phyloP scores from a whole-genome alignment of 2,113 vertebrate species.

The Hypanus sabinus region DNA sequence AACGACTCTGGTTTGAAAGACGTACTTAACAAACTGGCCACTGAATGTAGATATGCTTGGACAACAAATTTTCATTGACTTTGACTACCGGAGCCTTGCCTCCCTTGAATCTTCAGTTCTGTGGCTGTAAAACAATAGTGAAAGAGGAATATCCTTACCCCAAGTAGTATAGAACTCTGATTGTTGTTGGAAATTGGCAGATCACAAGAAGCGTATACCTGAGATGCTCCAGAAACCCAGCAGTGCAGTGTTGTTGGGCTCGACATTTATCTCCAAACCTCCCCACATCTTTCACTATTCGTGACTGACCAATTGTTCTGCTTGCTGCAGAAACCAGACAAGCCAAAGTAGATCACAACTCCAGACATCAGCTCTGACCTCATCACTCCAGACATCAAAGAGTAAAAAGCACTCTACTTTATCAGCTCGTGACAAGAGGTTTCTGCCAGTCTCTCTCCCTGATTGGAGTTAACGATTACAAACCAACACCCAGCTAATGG shows the following conservation, averaged over 20 bases:
- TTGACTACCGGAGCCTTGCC: no score
- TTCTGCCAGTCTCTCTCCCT: not conserved
- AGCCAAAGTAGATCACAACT: not conserved
- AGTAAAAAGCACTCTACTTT: not conserved
- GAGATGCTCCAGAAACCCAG: not conserved
- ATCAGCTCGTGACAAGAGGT: not conserved
- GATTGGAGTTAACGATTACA: not conserved
- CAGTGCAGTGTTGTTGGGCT: not conserved
- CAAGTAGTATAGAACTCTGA: no score
- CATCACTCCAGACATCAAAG: not conserved
- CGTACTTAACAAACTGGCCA: no score
- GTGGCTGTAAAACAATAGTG: no score
- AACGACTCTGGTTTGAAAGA: no score
- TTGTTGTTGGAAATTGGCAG: not conserved
- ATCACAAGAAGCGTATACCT: not conserved
- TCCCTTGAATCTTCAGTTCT: no score
- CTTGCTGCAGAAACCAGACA: not conserved
- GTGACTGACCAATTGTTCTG: not conserved
- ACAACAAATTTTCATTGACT: no score
- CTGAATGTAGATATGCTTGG: no score
- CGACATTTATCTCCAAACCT: not conserved
- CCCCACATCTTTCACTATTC: not conserved
- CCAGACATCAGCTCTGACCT: not conserved
- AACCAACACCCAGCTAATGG: not conserved
- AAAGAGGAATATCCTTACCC: no score